Base-by-base conservation (phyloP, 2,113 vertebrate species). In the Ranitomeya imitator region DNA sequence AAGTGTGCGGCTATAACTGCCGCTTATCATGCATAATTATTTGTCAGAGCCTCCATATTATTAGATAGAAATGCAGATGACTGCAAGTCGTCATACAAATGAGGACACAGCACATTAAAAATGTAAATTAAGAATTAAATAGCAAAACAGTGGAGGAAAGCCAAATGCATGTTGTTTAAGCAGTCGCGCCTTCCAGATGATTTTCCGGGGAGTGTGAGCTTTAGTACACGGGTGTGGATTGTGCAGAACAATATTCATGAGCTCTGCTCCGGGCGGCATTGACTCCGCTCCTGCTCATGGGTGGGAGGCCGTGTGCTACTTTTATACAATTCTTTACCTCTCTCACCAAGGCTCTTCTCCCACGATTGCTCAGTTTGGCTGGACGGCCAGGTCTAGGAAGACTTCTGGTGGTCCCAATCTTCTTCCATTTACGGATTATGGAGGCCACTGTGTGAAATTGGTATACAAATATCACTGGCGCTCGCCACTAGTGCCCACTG, bases 81-180 rank as follows among this genome's bases (percentile, higher is more conserved):
- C 88, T 89, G 91, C 92, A 91, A 86, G 85, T 89, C 90, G 80
- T 90, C 91, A 90, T 90, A 91, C 67, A 91, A 93, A 92, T 91
- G 90, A 93, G 91, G 92, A 93, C 91, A 92, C 90, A 93, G 91
- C 86, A 92, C 91, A 91, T 92, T 94, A 92, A 94, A 93, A 93
- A 94, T 92, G 94, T 91, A 94, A 93, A 94, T 94, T 94, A 93
- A 94, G 91, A 93, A 93, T 90, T 92, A 94, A 93, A 93, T 86
- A 92, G 89, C 90, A 93, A 95, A 94, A 94, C 92, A 94, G 91
- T 92, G 92, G 93, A 94, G 78, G 92, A 86, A 82, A 90, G 92
- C 91, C 89, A 80, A 88, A 83, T 92, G 92, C 89, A 93, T 93
- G 93, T 90, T 90, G 91, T 88, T 93, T 91, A 93, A 88, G 90